Conservation (phyloP, 1,140 invertebrate species). For the Scaptomyza pallida region DNA sequence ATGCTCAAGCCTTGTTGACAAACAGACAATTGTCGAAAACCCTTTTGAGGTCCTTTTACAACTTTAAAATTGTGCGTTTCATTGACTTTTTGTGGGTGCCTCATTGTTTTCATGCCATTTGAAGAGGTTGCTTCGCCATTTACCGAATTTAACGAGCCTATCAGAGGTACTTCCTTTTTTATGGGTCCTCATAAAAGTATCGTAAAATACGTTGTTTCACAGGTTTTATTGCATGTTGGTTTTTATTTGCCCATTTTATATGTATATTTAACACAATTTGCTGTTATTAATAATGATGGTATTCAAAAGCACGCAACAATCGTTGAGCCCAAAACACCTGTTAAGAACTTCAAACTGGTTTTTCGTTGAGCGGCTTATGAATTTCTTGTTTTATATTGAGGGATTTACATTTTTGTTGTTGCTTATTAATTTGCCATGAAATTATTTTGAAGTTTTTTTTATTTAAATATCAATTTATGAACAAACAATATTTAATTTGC, state of each 20-base stretch:
- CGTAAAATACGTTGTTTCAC: slow-evolving; percentile 48
- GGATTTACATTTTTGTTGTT: slow-evolving; percentile 39
- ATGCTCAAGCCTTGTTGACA: slow-evolving; percentile 51
- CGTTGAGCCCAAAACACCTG: slow-evolving; percentile 55
- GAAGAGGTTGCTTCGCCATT: slow-evolving; percentile 15
- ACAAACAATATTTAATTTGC: neutral
- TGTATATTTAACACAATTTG: slow-evolving; percentile 61
- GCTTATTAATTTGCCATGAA: slow-evolving; percentile 38
- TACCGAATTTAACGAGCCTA: slow-evolving; percentile 49
- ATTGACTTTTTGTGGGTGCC: slow-evolving; percentile 66
- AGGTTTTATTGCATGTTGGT: slow-evolving; percentile 42
- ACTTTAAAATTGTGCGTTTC: slow-evolving; percentile 13
- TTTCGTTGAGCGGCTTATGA: slow-evolving; percentile 42
- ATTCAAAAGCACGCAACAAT: slow-evolving; percentile 51
- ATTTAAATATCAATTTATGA: neutral
- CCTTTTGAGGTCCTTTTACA: slow-evolving; percentile 41
- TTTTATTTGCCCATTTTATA: slow-evolving; percentile 22
- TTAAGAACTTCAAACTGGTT: slow-evolving; percentile 69
- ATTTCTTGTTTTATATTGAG: slow-evolving; percentile 32
- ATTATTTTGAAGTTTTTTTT: slow-evolving; percentile 24
- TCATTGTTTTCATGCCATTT: slow-evolving; percentile 30
- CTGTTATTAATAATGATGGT: slow-evolving; percentile 67
- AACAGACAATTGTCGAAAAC: slow-evolving; percentile 47
- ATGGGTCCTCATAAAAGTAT: slow-evolving; percentile 57
- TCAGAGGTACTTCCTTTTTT: slow-evolving; percentile 56